Evolutionary conservation across 2,113 vertebrate genomes (phyloP).

Genomic region (Dromiciops gliroides): DNA sequence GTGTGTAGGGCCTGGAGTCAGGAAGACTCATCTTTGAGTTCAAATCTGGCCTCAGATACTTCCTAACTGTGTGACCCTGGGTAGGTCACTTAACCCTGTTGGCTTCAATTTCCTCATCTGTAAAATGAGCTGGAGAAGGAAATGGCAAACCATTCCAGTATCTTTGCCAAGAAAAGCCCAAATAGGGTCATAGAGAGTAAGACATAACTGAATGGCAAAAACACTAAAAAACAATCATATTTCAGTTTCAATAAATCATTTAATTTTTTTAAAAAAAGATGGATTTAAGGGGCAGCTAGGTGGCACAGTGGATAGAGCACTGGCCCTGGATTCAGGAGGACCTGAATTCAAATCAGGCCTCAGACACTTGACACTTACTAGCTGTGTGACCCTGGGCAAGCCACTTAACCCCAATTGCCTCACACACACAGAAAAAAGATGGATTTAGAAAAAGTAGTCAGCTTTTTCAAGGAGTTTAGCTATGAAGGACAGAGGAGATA

Average conservation of each 20-base stretch:
- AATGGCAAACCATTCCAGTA: neutral
- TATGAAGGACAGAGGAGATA: neutral
- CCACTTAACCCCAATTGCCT: too few relatives aligned
- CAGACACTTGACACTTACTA: too few relatives aligned
- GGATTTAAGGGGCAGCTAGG: too few relatives aligned
- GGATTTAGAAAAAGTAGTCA: neutral
- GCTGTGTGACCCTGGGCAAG: too few relatives aligned
- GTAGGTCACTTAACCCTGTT: neutral
- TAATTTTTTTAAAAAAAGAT: neutral
- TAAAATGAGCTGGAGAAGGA: neutral
- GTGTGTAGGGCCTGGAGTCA: neutral
- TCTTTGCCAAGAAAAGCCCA: neutral
- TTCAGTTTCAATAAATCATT: neutral
- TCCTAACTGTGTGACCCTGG: neutral
- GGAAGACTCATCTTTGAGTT: neutral
- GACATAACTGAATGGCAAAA: neutral
- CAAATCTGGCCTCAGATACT: neutral
- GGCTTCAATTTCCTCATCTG: neutral
- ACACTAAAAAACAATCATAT: neutral
- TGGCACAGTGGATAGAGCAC: too few relatives aligned
- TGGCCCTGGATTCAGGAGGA: too few relatives aligned
- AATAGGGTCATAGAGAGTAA: neutral
- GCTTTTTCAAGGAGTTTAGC: neutral
- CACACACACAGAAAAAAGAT: too few relatives aligned
- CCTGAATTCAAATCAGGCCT: too few relatives aligned